phyloP scores from a whole-genome alignment of 1,140 invertebrate species.

The Orchesella cincta region DNA sequence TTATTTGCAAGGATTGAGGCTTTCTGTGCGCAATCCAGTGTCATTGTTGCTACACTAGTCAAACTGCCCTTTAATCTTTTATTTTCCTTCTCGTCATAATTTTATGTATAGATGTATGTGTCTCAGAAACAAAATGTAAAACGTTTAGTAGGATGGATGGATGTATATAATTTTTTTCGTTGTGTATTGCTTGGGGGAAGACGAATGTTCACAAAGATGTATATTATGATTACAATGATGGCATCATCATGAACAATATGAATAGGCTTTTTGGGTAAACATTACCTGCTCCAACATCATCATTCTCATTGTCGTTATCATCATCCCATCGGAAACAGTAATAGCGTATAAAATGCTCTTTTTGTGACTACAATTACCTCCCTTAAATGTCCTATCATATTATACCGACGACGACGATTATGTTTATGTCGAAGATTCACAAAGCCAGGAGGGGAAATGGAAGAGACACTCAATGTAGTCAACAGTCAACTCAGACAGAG shows the following conservation, averaged over 20 bases:
- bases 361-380: conserved; percentile 25
- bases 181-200: not conserved
- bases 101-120: too few species aligned
- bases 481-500: too few species aligned
- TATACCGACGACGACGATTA: not conserved
- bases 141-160: too few species aligned
- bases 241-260: conserved; percentile 28
- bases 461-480: too few species aligned
- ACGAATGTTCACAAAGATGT: not conserved
- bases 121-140: too few species aligned
- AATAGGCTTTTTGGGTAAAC: conserved; percentile 3
- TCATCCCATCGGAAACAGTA: conserved; percentile 12
- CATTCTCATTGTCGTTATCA: not conserved
- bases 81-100: too few species aligned
- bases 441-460: not conserved
- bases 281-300: not conserved
- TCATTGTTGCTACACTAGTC: too few species aligned
- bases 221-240: conserved; percentile 23
- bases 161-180: too few species aligned
- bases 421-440: not conserved
- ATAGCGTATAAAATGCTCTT: conserved; percentile 27
- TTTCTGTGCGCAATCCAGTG: too few species aligned
- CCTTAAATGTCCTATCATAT: conserved; percentile 11
- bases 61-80: too few species aligned
- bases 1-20: too few species aligned